Evolutionary conservation across 1,140 invertebrate genomes (phyloP), one percentile per base, ranked within the genome.

Genomic region (Drosophila suzukii): DNA sequence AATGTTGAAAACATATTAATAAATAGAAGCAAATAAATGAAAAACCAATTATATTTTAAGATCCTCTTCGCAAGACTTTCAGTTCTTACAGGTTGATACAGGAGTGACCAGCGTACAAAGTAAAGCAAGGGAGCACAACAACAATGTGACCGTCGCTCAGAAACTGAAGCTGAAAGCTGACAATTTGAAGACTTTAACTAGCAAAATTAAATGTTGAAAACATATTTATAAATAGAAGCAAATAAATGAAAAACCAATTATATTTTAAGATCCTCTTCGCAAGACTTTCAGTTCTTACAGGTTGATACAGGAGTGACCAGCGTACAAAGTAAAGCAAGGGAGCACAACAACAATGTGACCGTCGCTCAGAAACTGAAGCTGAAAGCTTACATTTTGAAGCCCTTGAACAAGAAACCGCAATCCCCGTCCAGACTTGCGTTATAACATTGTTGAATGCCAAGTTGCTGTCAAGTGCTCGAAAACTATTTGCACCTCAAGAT

Each of bases 401-500:
- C 2, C 6, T n/a, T 39, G 12, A 13, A 30, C 24, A 15, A 39
- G 8, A 39, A 41, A 41, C 34, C 59, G 11, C 13, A 59, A 58
- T 32, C 13, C 12, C 17, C 27, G n/a, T 0, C 13, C 10, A 43
- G 36, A 32, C 59, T 20, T 15, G 51, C 4, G 7, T 51, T 30
- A n/a, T 17, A 4, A 34, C 36, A 15, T 49, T 27, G 20, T 15
- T 24, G 13, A 43, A 34, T 63, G 70, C 51, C 51, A 65, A 24
- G 32, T 44, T 51, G 11, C 51, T 65, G 72, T 51, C 51, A 57
- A 65, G 27, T 63, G 12, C 43, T 51, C 13, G 20, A 2, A 20
- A 75, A 75, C 61, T 75, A 65, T 51, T 65, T 65, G 27, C 46
- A 34, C 60, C 59, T 43, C 59, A 50, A 39, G 11, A 30, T 12